These are phyloP conservation scores for Panzeria rudis DNA, from an alignment of 2,888 invertebrate species.

Conservation along the genomic window DNA sequence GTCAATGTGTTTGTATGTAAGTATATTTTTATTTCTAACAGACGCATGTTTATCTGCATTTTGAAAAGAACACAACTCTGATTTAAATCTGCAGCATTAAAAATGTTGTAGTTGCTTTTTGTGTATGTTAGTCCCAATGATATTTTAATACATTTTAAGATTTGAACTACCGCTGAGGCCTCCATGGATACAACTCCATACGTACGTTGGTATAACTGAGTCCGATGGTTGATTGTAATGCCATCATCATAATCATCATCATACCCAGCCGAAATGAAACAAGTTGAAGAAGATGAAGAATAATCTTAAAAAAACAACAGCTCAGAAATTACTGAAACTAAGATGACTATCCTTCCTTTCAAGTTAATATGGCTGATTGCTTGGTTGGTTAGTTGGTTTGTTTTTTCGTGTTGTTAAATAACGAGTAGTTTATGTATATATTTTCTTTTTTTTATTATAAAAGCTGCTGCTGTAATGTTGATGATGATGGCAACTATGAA, in stretches of 20 bases:
- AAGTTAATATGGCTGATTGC: slow-evolving; percentile 57
- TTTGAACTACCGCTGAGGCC: slow-evolving; percentile 63
- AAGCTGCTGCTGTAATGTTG: slow-evolving; percentile 71
- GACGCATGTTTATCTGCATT: slow-evolving; percentile 26
- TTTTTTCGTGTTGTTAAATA: slow-evolving; percentile 44
- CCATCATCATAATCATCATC: slow-evolving; percentile 38
- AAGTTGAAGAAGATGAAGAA: slow-evolving; percentile 39
- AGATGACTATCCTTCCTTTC: slow-evolving; percentile 59
- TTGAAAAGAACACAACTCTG: slow-evolving; percentile 49
- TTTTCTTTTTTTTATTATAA: slow-evolving; percentile 28
- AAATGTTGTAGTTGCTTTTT: slow-evolving; percentile 36
- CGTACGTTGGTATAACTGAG: slow-evolving; percentile 23
- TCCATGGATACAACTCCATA: slow-evolving; percentile 61
- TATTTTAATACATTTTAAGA: slow-evolving; percentile 52
- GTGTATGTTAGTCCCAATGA: slow-evolving; percentile 52
- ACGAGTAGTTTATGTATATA: slow-evolving; percentile 54
- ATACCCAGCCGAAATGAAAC: slow-evolving; percentile 36
- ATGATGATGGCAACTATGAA: slow-evolving; percentile 64
- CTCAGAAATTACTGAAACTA: slow-evolving; percentile 56
- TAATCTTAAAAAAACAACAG: slow-evolving; percentile 21
- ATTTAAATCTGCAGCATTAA: slow-evolving; percentile 70
- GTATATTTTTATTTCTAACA: slow-evolving; percentile 12
- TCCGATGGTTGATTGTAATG: slow-evolving; percentile 48
- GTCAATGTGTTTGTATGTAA: slow-evolving; percentile 30
- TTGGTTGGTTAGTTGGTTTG: slow-evolving; percentile 16